Conservation (phyloP, 1,140 invertebrate species). For the Drosophila nikananu region DNA sequence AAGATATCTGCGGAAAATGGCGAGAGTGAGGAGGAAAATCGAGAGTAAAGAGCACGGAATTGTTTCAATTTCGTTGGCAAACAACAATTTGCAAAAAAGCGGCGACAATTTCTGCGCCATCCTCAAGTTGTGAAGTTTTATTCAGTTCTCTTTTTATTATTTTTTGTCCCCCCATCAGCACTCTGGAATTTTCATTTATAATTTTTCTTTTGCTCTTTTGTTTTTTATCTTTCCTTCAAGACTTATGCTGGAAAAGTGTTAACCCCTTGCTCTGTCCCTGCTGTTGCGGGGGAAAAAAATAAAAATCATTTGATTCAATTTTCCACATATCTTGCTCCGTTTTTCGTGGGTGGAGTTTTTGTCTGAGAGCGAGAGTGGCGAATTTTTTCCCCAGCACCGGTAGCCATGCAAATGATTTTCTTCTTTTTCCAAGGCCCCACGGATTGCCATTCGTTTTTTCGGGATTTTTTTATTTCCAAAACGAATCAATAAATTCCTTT, state of each 20-base stretch:
- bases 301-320: conserved; percentile 78
- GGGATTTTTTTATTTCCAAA: conserved; percentile 29
- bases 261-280: conserved; percentile 9
- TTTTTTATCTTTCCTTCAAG: conserved; percentile 28
- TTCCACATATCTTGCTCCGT: conserved; percentile 48
- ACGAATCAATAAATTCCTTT: conserved; percentile 76
- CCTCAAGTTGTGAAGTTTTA: conserved; percentile 24
- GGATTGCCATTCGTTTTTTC: conserved; percentile 3
- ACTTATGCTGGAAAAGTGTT: conserved; percentile 59
- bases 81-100: conserved; percentile 70
- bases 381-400: conserved; percentile 1
- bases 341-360: conserved; percentile 11
- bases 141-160: background rate
- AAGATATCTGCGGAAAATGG: conserved; percentile 3
- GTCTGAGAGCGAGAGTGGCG: conserved; percentile 4
- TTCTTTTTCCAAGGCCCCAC: conserved; percentile 28
- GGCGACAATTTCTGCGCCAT: conserved; percentile 63
- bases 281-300: conserved; percentile 5
- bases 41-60: conserved; percentile 49
- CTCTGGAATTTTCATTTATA: conserved; percentile 79
- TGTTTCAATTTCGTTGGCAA: conserved; percentile 75
- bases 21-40: conserved; percentile 14
- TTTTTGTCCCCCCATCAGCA: conserved; percentile 3
- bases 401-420: conserved; percentile 71
- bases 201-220: conserved; percentile 42